Base-by-base conservation (phyloP, 2,113 vertebrate species). In the Burhinus bistriatus region DNA sequence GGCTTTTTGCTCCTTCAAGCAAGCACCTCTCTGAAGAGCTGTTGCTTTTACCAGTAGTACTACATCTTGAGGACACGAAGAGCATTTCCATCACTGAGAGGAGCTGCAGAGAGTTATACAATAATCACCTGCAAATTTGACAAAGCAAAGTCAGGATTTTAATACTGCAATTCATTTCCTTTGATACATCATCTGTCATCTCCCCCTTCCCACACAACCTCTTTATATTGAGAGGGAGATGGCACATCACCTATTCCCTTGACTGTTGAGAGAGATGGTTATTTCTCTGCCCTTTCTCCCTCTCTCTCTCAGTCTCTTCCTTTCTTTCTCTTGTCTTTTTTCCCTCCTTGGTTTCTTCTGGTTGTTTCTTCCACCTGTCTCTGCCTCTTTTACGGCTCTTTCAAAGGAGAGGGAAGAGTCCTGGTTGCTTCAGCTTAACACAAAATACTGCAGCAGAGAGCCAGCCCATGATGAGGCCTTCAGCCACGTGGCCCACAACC, bases 91-190 rank as follows among this genome's bases (percentile, higher is more conserved):
- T 96, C 95, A 94, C 72, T 76, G 66, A 95, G 80, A 95, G 55
- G 52, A 89, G 58, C 73, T 82, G 93, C 84, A 96, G 86, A 92
- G 93, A 91, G 64, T 89, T 95, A 89, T 42, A 86, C 44, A 89
- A 96, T 72, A 95, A 95, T 97, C 92, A 93, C 83, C 93, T 86
- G 83, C 66, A 95, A 95, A 96, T 96, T 85, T 95, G 93, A 97
- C 95, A 96, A 97, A 95, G 73, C 75, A 95, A 96, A 92, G 59
- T 91, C 85, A 87, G 76, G 91, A 94, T 89, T 54, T 91, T 95
- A 95, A 96, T 96, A 80, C 82, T 64, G 84, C 91, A 95, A 93
- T 96, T 97, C 94, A 86, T 90, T 96, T 96, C 89, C 94, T 97
- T 95, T 96, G 94, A 97, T 97, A 96, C 78, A 59, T 95, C 86